Conservation (phyloP, 2,888 invertebrate genomes). For the Flexamia atlantica region DNA sequence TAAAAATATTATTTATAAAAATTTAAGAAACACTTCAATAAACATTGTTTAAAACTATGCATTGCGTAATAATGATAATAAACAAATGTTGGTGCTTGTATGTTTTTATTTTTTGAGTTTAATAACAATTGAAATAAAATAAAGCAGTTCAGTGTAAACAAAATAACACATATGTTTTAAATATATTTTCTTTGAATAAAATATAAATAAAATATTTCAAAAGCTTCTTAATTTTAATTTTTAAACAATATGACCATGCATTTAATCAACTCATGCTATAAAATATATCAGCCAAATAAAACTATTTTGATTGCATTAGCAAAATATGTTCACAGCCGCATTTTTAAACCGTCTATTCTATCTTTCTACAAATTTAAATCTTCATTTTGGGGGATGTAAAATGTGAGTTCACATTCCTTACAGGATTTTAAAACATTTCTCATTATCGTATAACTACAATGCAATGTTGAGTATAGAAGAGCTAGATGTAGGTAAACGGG, state of each 20-base stretch:
- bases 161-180: neutral
- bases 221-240: neutral
- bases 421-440: too few species aligned
- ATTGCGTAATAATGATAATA: too few species aligned
- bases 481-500: too few species aligned
- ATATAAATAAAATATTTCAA: neutral
- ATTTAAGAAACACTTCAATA: neutral
- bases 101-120: neutral
- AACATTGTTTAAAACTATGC: neutral
- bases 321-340: constrained; percentile 54
- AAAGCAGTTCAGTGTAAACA: neutral
- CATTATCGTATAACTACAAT: too few species aligned
- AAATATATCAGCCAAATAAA: constrained; percentile 46
- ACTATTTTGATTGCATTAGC: constrained; percentile 55
- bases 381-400: too few species aligned
- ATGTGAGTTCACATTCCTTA: too few species aligned
- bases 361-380: neutral
- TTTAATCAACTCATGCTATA: constrained; percentile 10
- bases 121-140: neutral
- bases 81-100: neutral
- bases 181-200: neutral
- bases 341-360: neutral
- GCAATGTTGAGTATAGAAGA: too few species aligned
- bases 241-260: too few species aligned
- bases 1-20: too few species aligned